phyloP scores from a whole-genome alignment of 2,113 vertebrate species.

The Burhinus oedicnemus region DNA sequence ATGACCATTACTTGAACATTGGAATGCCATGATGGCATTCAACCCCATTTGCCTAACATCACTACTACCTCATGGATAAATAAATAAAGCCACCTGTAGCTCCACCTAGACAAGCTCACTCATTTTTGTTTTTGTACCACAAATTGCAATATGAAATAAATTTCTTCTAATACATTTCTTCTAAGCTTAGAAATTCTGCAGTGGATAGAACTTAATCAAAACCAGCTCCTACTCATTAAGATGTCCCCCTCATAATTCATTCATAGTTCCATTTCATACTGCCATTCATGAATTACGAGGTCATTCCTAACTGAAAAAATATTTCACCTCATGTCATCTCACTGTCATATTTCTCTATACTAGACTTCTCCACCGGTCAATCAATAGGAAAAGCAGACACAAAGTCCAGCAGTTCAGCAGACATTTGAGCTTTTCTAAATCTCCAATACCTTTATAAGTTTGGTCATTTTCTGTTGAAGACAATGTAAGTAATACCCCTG shows the following conservation, averaged over 20 bases:
- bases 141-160: neutral
- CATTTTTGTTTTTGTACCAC: neutral
- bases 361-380: neutral
- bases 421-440: neutral
- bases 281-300: neutral
- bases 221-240: neutral
- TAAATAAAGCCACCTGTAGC: neutral
- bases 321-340: neutral
- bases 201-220: neutral
- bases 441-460: neutral
- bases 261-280: neutral
- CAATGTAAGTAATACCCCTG: neutral
- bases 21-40: neutral
- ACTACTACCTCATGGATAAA: neutral
- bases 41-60: neutral
- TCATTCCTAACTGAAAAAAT: neutral
- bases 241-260: neutral
- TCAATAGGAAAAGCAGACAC: constrained; percentile 12
- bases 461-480: neutral
- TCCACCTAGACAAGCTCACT: neutral
- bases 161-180: neutral
- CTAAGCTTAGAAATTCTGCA: neutral
- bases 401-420: neutral
- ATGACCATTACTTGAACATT: neutral
- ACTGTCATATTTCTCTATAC: constrained; percentile 9